A percentile compares a stretch with the other conserved stretches of the same genome.
Evolutionary conservation across 2,797 vertebrate species (phyloP).

Genomic region (Gallirallus australis): DNA sequence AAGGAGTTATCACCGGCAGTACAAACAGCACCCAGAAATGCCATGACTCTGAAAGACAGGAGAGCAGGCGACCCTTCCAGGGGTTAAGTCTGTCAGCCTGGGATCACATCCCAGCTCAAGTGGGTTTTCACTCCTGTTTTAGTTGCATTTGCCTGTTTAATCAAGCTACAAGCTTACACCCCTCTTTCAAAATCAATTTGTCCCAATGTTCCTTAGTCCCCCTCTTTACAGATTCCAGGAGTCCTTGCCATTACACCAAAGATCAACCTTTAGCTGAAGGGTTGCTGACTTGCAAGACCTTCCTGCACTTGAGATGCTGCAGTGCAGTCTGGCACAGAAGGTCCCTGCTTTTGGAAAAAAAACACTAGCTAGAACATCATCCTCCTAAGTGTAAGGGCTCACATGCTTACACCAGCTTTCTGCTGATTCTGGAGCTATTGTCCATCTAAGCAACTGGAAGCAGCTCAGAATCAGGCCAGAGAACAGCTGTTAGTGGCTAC

Average conservation of each 20-base stretch:
- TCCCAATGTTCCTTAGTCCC: background rate
- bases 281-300: slow-evolving; percentile 40
- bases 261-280: slow-evolving; percentile 16
- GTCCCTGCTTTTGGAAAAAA: slow-evolving; percentile 41
- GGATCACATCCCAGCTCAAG: background rate
- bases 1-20: slow-evolving; percentile 62
- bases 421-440: slow-evolving; percentile 1
- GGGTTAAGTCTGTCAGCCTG: slow-evolving; percentile 36
- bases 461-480: background rate
- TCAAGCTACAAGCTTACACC: slow-evolving; percentile 25
- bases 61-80: slow-evolving; percentile 61
- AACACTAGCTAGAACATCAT: background rate
- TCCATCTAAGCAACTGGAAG: background rate
- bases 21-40: slow-evolving; percentile 82
- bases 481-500: background rate
- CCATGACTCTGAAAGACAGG: slow-evolving; percentile 73
- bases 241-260: slow-evolving; percentile 34
- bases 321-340: slow-evolving; percentile 55
- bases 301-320: slow-evolving; percentile 26
- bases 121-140: slow-evolving; percentile 1
- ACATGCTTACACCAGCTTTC: background rate
- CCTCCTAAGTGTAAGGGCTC: background rate
- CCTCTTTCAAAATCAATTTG: slow-evolving; percentile 19
- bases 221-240: background rate
- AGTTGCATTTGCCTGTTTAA: slow-evolving; percentile 18